Conservation (phyloP, 2,888 invertebrate genomes). For the Myathropa florea region DNA sequence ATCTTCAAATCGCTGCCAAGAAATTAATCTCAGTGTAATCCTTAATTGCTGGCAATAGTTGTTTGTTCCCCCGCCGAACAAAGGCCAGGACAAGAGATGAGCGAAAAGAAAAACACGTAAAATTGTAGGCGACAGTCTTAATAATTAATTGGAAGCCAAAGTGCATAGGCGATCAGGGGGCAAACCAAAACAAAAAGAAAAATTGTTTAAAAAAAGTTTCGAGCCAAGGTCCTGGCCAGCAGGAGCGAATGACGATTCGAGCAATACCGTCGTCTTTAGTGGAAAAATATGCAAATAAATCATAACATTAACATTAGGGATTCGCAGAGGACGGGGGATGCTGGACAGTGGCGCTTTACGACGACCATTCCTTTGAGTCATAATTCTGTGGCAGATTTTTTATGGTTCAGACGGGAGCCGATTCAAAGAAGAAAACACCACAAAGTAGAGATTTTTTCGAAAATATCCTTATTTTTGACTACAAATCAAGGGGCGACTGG, state of each 20-base stretch:
- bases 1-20: slow-evolving; percentile 59
- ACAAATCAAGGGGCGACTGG: neutral
- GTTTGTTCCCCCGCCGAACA: neutral
- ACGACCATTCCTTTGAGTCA: slow-evolving; percentile 51
- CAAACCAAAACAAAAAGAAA: neutral
- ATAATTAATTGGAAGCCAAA: slow-evolving; percentile 66
- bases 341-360: slow-evolving; percentile 64
- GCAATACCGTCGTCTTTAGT: slow-evolving; percentile 53
- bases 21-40: slow-evolving; percentile 69
- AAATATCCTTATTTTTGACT: slow-evolving; percentile 40
- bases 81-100: slow-evolving; percentile 3
- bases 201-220: slow-evolving; percentile 15
- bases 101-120: no score
- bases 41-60: slow-evolving; percentile 61
- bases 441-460: slow-evolving; percentile 37
- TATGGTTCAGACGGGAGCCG: slow-evolving; percentile 62
- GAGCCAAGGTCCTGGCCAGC: slow-evolving; percentile 9
- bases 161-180: slow-evolving; percentile 58
- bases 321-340: neutral
- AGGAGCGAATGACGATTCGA: neutral
- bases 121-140: slow-evolving; percentile 42
- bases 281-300: slow-evolving; percentile 73
- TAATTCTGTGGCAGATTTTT: slow-evolving; percentile 72
- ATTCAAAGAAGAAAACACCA: slow-evolving; percentile 15
- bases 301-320: slow-evolving; percentile 67